Base-by-base conservation (phyloP, 2,113 vertebrate species). In the Spizaetus ornatus region DNA sequence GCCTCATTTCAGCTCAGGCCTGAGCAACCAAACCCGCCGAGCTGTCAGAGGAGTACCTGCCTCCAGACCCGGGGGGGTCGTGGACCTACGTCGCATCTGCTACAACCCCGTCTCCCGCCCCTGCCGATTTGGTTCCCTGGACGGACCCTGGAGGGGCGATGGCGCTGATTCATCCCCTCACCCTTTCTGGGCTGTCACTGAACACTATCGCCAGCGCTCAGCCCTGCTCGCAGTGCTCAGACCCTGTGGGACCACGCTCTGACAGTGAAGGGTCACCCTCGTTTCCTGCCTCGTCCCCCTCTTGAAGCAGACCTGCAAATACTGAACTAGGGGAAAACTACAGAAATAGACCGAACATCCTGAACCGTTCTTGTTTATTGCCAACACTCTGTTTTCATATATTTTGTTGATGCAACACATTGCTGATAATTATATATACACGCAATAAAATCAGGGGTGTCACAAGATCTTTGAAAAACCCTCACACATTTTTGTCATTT, bases 51-150 rank as follows among this genome's bases (percentile, higher is more conserved):
- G 3, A 21, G 3, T 31, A 22, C 32, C 18, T 55, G 32, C 9
- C 20, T 55, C 25, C 25, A 50, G 38, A 2, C 17, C 29, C 32
- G 34, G 4, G 3, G 40, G 42, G 16, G 16, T 43, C 40, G 32
- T 63, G 36, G 32, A 69, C 13, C 31, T 27, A 0, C 0, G 0
- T 4, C 20, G 13, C 21, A 21, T n/a, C 56, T 34, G n/a, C 23
- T 48, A 47, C 47, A 52, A 21, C 10, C 25, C 32, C n/a, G 6
- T 16, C 48, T 93, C 15, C 21, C 3, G 4, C 16, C 76, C 23
- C 34, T 65, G 20, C 17, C 50, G 19, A 12, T 0, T 40, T 38
- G 7, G 22, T 42, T 92, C 27, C 3, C 21, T 67, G 32, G 19
- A 43, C 32, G 26, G 26, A 55, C 13, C 48, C 48, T 58, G 34